Conservation (phyloP, 2,888 invertebrate genomes). For the Tinea trinotella region DNA sequence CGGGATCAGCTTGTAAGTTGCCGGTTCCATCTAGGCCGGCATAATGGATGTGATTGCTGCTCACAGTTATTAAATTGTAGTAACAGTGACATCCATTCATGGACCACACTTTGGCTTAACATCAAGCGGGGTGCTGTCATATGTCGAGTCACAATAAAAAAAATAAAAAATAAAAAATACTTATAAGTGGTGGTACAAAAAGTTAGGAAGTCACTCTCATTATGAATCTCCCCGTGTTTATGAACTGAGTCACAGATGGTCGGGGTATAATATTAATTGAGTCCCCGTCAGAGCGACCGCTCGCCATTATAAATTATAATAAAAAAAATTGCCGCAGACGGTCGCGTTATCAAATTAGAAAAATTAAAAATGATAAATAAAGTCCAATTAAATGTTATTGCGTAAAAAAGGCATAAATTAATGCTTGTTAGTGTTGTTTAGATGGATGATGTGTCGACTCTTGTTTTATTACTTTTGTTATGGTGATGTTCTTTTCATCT, state of each 20-base stretch:
- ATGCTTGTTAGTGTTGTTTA: slow-evolving; percentile 40
- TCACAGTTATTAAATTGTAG: too few species aligned
- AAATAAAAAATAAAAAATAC: too few species aligned
- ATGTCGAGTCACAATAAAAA: too few species aligned
- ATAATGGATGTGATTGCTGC: too few species aligned
- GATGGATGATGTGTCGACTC: slow-evolving; percentile 18
- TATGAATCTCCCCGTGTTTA: not conserved
- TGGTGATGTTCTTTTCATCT: too few species aligned
- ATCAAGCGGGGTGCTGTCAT: too few species aligned
- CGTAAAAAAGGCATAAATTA: slow-evolving; percentile 73
- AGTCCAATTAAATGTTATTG: slow-evolving; percentile 69
- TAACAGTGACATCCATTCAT: too few species aligned
- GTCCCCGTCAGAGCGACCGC: slow-evolving; percentile 30
- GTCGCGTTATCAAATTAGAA: slow-evolving; percentile 62
- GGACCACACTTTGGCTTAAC: too few species aligned
- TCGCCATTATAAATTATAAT: slow-evolving; percentile 60
- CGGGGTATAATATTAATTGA: slow-evolving; percentile 39
- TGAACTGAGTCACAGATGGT: not conserved
- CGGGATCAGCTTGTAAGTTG: too few species aligned
- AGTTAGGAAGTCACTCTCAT: not conserved
- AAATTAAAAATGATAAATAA: slow-evolving; percentile 72
- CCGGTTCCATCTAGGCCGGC: too few species aligned
- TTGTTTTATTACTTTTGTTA: too few species aligned
- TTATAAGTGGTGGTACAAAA: not conserved
- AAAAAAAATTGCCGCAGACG: slow-evolving; percentile 33